Base-by-base conservation (phyloP, 2,797 vertebrate genomes). In the Kryptolebias ocellatus region DNA sequence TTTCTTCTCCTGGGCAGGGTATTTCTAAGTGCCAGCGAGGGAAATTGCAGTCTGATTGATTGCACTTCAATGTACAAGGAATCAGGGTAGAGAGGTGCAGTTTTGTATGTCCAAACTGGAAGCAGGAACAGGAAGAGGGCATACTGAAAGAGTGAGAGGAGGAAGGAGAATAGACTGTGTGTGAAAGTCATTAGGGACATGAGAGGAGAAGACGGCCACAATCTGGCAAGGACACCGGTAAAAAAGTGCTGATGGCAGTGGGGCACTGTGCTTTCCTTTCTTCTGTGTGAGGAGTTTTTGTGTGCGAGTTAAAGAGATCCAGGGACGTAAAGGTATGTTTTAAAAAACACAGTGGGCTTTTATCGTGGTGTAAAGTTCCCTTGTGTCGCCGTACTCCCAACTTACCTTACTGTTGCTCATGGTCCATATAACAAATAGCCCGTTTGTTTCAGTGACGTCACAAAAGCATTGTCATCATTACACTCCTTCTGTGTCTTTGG, bases 221-320 rank as follows among this genome's bases (percentile, higher is more conserved):
- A 66, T 82, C 60, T 71, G 87, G 71, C 51, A 83, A 86, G 78
- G 80, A 83, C 86, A 28, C 31, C 15, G 50, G 72, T 27, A 34
- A 34, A 34, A 90, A 92, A 91, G 68, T 90, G 84, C 88, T 90
- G 87, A 90, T 80, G 79, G 53, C 60, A 57, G 84, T 84, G 86
- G 75, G 72, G 85, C 72, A 27, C 45, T 1, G 46, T 0, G 24
- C 67, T 68, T 74, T 62, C 34, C 53, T 49, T 59, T 60, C 31
- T 0, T 45, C 4, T 62, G 27, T 56, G 39, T 54, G 31, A 42
- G 28, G 31, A 45, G 37, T 52, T 14, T 61, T 5, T 31, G 10
- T 50, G 17, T 54, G 28, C 8, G n/a, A 42, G 12, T 18, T n/a
- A 69, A 31, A 39, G 45, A 59, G 39, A 53, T 14, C 54, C 44